Conservation (phyloP, 2,797 vertebrate species). For the Rhodeus uyekii region DNA sequence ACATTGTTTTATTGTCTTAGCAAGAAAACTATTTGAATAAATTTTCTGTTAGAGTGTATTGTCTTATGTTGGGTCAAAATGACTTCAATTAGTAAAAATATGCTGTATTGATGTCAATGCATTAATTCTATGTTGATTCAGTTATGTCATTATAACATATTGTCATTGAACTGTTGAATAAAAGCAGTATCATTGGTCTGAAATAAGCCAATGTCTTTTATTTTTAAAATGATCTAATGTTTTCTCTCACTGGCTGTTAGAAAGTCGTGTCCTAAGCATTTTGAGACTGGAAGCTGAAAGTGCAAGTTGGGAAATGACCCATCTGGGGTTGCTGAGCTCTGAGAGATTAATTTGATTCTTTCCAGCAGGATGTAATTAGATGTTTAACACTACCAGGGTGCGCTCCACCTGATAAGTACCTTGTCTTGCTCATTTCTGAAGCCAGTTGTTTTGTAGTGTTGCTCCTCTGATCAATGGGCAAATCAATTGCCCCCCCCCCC, state of each 20-base stretch:
- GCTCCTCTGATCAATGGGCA: conserved; percentile 54
- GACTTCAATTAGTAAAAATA: too few relatives aligned
- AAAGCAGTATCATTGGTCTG: neutral
- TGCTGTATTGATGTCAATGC: too few relatives aligned
- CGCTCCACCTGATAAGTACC: conserved; percentile 43
- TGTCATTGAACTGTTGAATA: neutral
- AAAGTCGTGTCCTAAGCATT: neutral
- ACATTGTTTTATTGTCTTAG: too few relatives aligned
- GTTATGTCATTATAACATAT: too few relatives aligned
- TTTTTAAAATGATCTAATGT: neutral
- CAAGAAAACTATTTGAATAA: too few relatives aligned
- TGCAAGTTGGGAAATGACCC: conserved; percentile 8
- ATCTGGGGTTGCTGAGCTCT: conserved; percentile 21
- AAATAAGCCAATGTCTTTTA: neutral
- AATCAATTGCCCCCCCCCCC: conserved; percentile 31
- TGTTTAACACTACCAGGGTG: conserved; percentile 38
- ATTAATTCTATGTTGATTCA: too few relatives aligned
- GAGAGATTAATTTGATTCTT: conserved; percentile 35
- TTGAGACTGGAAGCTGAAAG: conserved; percentile 13
- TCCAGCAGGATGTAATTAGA: conserved; percentile 52
- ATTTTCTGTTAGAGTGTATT: too few relatives aligned
- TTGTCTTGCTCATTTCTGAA: conserved; percentile 49
- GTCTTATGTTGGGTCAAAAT: too few relatives aligned
- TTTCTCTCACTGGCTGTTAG: neutral
- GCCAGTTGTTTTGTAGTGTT: conserved; percentile 29